Base-by-base conservation (phyloP, 2,888 invertebrate species). In the Polyommatus iphigenia region DNA sequence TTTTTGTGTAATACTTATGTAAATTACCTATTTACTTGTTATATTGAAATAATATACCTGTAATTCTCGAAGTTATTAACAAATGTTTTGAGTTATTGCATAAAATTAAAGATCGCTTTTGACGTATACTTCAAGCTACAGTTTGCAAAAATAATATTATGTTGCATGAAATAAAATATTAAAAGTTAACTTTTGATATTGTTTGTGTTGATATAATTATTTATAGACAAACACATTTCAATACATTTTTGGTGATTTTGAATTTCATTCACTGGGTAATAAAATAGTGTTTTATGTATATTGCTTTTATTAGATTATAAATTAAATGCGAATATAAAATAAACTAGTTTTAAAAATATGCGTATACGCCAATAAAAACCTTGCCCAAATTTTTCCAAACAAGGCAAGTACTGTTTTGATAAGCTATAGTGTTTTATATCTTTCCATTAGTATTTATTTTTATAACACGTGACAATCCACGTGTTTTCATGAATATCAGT, bases 331-430 rank as follows among this genome's bases (percentile, higher is more conserved):
- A 67, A 67, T 67, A 18, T 67, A 29, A 32, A 67, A 67, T 32
- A 67, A 67, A 67, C 67, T 67, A 29, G 67, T 67, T 67, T 67
- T 5, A 67, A 67, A 62, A 67, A 32, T 67, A 67, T 67, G 67
- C 67, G 29, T 29, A 67, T 29, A 67, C 29, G 67, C 15, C 67
- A 67, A 32, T 67, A 67, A 67, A 32, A 67, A 13, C 29, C 67
- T 67, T 15, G 67, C 24, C 29, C 15, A 29, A 29, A 29, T 67
- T 67, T 67, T 67, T 15, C 67, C 15, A 67, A 67, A 32, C 29
- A 67, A 67, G 29, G 24, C 24, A 62, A 10, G 20, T 62, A 62
- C 24, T 62, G 62, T 24, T 24, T 20, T 62, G 20, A 59, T 20
- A 59, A 8, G 62, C 24, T 67, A n/a, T n/a, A 67, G 15, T 15